Percentiles rank a stretch among this genome's conserved stretches.
Conservation (phyloP, 2,888 invertebrate species). For the Heliconius ismenius region DNA sequence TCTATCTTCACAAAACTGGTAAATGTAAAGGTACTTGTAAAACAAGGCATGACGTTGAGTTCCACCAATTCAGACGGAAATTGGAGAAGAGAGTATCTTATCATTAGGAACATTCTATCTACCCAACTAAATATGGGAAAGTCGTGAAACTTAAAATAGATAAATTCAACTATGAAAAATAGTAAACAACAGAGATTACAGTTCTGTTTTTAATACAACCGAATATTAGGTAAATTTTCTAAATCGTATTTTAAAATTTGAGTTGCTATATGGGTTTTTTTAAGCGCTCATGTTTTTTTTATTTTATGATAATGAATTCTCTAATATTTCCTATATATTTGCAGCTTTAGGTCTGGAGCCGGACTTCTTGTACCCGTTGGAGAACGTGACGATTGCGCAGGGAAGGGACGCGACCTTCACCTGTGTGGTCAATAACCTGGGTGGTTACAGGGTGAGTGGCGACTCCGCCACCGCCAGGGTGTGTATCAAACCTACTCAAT, state of each 20-base stretch:
- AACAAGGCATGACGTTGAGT: background rate
- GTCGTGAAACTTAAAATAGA: background rate
- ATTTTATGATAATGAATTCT: too few species aligned
- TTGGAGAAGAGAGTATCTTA: background rate
- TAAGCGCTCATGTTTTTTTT: too few species aligned
- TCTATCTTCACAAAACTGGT: background rate
- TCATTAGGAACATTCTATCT: background rate
- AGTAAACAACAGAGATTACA: background rate
- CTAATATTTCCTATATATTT: constrained; percentile 60
- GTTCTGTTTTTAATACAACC: background rate
- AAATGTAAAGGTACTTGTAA: background rate
- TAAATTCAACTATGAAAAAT: background rate
- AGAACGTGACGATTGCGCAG: constrained; percentile 91
- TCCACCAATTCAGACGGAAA: background rate
- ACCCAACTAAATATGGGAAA: background rate
- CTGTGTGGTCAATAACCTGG: constrained; percentile 92
- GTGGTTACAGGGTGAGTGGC: constrained; percentile 95
- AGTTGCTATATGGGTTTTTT: too few species aligned
- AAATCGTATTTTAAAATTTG: too few species aligned
- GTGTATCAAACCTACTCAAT: constrained; percentile 85
- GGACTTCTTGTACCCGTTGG: constrained; percentile 89
- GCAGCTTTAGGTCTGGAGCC: constrained; percentile 89
- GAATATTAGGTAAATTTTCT: too few species aligned
- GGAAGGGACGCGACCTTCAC: constrained; percentile 92
- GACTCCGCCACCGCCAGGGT: constrained; percentile 91